Conservation (phyloP, 2,797 vertebrate genomes). For the Helicolenus hilgendorfi region DNA sequence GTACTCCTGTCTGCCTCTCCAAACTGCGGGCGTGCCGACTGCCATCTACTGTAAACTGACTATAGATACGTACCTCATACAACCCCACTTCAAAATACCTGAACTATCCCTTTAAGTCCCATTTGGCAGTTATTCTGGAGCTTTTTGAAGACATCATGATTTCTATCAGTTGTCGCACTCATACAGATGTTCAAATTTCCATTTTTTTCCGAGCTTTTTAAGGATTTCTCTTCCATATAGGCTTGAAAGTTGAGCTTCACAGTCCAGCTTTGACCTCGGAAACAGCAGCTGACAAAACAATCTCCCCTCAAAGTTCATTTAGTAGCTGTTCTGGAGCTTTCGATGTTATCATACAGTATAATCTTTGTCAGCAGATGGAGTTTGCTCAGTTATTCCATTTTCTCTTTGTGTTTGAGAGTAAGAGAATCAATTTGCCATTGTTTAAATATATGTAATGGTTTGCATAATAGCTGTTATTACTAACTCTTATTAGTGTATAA, state of each 20-base stretch:
- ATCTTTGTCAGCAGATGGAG: background rate
- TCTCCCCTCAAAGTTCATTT: background rate
- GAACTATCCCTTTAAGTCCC: background rate
- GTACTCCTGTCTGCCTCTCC: background rate
- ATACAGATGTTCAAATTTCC: background rate
- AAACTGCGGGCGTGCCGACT: background rate
- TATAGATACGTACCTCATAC: background rate
- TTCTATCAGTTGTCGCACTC: background rate
- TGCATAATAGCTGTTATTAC: background rate
- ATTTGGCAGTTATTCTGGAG: background rate
- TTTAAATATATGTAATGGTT: background rate
- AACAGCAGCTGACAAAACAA: constrained; percentile 1
- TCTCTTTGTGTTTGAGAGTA: background rate
- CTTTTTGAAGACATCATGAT: background rate
- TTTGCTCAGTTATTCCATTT: background rate
- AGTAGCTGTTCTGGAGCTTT: background rate
- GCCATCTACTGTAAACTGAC: background rate
- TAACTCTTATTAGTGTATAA: background rate
- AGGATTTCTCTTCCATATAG: background rate
- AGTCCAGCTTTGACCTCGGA: background rate
- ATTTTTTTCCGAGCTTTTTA: background rate
- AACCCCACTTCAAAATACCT: background rate
- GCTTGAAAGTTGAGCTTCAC: background rate
- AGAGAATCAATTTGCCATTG: no score
- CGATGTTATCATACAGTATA: background rate